These are phyloP conservation scores for Plutomurus gul DNA, from an alignment of 1,140 invertebrate species.

Conservation along the genomic window DNA sequence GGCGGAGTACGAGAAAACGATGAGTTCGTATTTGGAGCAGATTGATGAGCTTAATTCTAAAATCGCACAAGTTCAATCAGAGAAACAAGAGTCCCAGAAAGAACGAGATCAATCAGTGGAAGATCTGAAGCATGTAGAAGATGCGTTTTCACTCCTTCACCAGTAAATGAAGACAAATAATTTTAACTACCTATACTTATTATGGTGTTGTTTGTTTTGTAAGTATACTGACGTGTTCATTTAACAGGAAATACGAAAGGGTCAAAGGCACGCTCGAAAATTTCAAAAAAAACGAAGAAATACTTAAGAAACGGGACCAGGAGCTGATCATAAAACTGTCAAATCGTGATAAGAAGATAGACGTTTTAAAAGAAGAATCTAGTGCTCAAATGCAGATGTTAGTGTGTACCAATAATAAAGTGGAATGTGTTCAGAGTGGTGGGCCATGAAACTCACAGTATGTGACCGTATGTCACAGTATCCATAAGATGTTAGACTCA, in stretches of 20 bases:
- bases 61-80: slow-evolving; percentile 18
- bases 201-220: neutral
- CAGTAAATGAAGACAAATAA: too few species aligned
- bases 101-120: slow-evolving; percentile 52
- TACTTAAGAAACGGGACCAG: slow-evolving; percentile 40
- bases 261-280: slow-evolving; percentile 46
- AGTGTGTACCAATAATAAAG: too few species aligned
- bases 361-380: neutral
- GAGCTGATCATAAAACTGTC: slow-evolving; percentile 40
- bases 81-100: slow-evolving; percentile 32
- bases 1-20: slow-evolving; percentile 50
- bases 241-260: slow-evolving; percentile 51
- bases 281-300: slow-evolving; percentile 47
- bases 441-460: neutral
- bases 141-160: slow-evolving; percentile 53
- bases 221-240: neutral
- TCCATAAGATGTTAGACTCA: too few species aligned
- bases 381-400: neutral
- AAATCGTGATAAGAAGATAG: slow-evolving; percentile 38
- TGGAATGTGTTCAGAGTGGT: too few species aligned
- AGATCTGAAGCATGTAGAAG: slow-evolving; percentile 53
- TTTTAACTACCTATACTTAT: too few species aligned
- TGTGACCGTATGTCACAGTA: neutral
- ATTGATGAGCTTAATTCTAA: slow-evolving; percentile 48
- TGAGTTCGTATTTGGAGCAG: slow-evolving; percentile 39